A percentile compares a stretch with the other conserved stretches of the same genome.
Conservation (phyloP, 1,140 invertebrate genomes). For the Heterodera schachtii region DNA sequence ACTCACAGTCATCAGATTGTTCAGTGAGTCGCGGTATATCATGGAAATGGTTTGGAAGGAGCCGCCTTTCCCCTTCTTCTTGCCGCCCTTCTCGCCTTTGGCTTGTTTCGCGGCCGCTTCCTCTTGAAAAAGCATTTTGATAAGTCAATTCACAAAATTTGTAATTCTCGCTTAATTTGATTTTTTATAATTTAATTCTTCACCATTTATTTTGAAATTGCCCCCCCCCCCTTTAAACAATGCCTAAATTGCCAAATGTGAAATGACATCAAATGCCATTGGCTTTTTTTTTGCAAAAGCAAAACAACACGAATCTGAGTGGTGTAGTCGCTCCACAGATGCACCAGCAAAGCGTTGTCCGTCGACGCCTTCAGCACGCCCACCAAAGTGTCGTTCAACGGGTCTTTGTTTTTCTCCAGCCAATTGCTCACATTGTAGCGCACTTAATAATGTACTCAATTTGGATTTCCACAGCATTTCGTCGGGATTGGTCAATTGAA, state of each 20-base stretch:
- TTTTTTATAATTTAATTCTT: not conserved
- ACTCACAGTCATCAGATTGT: conserved; percentile 59
- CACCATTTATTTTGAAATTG: no score
- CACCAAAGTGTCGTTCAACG: conserved; percentile 85
- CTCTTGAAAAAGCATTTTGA: conserved; percentile 68
- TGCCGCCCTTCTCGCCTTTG: conserved; percentile 33
- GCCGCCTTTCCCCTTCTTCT: conserved; percentile 40
- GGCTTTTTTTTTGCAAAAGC: not conserved
- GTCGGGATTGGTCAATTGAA: no score
- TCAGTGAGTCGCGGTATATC: conserved; percentile 63
- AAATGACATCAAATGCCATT: no score
- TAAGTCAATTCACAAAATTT: not conserved
- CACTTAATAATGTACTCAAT: conserved; percentile 66
- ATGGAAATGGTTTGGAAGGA: conserved; percentile 26
- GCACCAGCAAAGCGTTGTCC: conserved; percentile 56
- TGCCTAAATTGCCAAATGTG: no score
- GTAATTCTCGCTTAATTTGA: not conserved
- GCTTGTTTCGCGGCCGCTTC: conserved; percentile 65
- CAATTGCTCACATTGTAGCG: conserved; percentile 96
- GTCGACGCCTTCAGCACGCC: conserved; percentile 78
- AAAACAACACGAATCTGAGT: conserved; percentile 45
- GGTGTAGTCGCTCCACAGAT: conserved; percentile 60
- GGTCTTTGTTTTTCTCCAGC: conserved; percentile 99
- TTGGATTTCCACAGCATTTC: no score
- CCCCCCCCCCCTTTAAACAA: no score